Percentiles rank a stretch among this genome's conserved stretches.
These are phyloP conservation scores for Drosophila tani DNA, from an alignment of 1,140 invertebrate genomes.

Conservation along the genomic window DNA sequence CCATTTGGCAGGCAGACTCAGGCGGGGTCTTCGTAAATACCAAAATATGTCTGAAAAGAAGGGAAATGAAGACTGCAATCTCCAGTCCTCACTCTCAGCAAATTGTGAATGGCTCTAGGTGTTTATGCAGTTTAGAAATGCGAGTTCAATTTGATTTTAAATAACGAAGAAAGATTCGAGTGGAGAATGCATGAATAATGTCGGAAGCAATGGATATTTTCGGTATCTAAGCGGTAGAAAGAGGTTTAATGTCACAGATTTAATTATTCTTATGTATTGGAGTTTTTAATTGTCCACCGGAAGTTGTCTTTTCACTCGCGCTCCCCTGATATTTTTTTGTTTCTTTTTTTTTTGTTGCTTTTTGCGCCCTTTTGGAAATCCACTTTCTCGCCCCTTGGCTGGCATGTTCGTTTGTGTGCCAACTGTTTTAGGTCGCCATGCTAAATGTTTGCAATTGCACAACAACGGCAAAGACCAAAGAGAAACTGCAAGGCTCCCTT, in stretches of 20 bases:
- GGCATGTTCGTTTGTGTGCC: constrained; percentile 40
- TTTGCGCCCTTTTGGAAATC: constrained; percentile 2
- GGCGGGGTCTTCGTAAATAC: constrained; percentile 10
- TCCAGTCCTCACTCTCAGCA: neutral
- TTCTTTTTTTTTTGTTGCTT: no score
- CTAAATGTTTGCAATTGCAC: constrained; percentile 55
- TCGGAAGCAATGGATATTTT: no score
- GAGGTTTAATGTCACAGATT: no score
- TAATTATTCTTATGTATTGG: no score
- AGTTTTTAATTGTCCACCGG: constrained; percentile 9
- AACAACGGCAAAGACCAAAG: constrained; percentile 42
- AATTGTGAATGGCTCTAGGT: constrained; percentile 21
- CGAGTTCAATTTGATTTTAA: constrained; percentile 8
- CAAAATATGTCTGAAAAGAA: constrained; percentile 17
- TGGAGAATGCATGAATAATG: neutral
- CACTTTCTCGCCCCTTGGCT: neutral
- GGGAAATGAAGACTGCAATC: constrained; percentile 3
- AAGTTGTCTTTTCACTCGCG: constrained; percentile 3
- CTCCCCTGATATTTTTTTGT: neutral
- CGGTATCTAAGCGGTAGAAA: no score
- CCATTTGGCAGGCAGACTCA: neutral
- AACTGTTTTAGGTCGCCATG: constrained; percentile 54
- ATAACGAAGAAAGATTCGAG: neutral
- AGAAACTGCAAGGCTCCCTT: constrained; percentile 27
- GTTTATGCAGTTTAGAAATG: constrained; percentile 29